Base-by-base conservation (phyloP, 2,888 invertebrate species). In the Limnephilus auricula region DNA sequence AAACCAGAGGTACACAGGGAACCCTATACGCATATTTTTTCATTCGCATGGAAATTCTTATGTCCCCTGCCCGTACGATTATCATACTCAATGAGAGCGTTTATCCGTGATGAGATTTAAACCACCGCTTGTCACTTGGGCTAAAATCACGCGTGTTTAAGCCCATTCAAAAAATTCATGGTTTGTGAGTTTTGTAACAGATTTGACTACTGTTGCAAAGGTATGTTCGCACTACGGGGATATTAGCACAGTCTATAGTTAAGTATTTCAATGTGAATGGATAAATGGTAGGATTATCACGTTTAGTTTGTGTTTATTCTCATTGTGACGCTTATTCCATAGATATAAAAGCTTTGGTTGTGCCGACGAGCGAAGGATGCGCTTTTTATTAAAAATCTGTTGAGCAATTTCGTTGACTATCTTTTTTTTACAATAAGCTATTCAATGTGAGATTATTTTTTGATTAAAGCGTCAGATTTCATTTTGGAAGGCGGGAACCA, bases 71-170 rank as follows among this genome's bases (percentile, higher is more conserved):
- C 34, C 6, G 34, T 82, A 18, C 34, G 37, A 31, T 83, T 37
- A 45, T 45, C 45, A 45, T 45, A 2, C 15, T 83, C 32, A 18
- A 83, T n/a, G 32, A 83, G 83, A 83, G 83, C 83, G 83, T 83
- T 9, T 83, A 83, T 25, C 83, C 83, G 83, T 83, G 83, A 83
- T 25, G 32, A 83, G 37, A 83, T 13, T 83, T 83, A 83, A 83
- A 83, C 83, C 83, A n/a, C 83, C 32, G 83, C 83, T 83, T 83
- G 83, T 83, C 83, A 83, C 83, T 83, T 83, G 25, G 83, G 25
- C 37, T 25, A 31, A 37, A 25, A 37, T 37, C 83, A 32, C 83
- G 83, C 83, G 4, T 83, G 18, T 34, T 83, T 83, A 83, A 83
- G 0, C 34, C 37, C 83, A 83, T 83, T 83, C 65, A 65, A 25